These are phyloP conservation scores for Dromaius novaehollandiae DNA, from an alignment of 2,113 vertebrate species.

Conservation along the genomic window DNA sequence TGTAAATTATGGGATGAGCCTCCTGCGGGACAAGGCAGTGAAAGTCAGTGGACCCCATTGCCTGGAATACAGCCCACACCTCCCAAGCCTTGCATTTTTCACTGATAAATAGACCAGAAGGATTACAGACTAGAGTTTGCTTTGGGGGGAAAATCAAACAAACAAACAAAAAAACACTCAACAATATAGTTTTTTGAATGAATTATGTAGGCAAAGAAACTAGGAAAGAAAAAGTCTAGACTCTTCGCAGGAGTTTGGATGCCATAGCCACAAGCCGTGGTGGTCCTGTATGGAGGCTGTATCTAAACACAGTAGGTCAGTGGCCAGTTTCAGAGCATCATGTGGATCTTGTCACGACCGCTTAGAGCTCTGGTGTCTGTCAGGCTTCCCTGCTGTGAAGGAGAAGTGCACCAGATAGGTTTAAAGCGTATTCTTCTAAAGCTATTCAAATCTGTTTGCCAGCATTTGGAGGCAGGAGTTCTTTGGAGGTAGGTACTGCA, in stretches of 20 bases:
- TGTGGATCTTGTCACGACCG: background rate
- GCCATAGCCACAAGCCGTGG: background rate
- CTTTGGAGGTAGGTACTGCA: background rate
- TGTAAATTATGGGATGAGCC: background rate
- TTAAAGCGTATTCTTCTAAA: background rate
- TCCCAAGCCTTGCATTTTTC: background rate
- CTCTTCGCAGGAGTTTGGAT: background rate
- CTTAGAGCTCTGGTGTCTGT: background rate
- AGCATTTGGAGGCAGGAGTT: background rate
- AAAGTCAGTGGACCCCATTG: background rate
- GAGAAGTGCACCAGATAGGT: background rate
- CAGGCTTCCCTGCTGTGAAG: background rate
- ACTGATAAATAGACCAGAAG: background rate
- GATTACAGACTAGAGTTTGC: background rate
- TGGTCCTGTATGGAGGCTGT: background rate
- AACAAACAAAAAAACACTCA: background rate
- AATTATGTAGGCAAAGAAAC: background rate
- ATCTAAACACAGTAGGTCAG: background rate
- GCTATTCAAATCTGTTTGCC: background rate
- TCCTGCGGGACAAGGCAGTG: background rate
- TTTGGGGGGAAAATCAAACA: accelerated
- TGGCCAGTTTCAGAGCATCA: background rate
- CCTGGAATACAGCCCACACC: conserved; percentile 2
- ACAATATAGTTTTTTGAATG: background rate
- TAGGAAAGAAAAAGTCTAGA: background rate